Percentiles rank a stretch among this genome's conserved stretches.
Evolutionary conservation across 2,888 invertebrate species (phyloP).

Genomic region (Neoascia interrupta): DNA sequence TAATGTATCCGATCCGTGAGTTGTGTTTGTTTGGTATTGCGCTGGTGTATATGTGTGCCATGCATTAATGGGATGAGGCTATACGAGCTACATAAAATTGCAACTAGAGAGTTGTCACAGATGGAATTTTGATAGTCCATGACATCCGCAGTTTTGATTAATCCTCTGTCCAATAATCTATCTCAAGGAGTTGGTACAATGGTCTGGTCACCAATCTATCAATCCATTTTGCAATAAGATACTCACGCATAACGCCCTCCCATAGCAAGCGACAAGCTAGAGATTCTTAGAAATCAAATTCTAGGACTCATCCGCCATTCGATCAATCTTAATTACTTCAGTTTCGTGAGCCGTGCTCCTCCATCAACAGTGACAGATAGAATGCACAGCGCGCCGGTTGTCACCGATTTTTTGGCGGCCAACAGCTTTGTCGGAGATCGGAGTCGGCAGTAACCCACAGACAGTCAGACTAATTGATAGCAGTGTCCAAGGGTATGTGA

Average conservation of each 20-base stretch:
- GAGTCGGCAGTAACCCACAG: constrained; percentile 10
- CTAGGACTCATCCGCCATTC: constrained; percentile 51
- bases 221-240: constrained; percentile 20
- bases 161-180: constrained; percentile 19
- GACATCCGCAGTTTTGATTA: neutral
- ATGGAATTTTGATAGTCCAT: neutral
- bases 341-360: constrained; percentile 42
- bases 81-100: constrained; percentile 12
- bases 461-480: constrained; percentile 60
- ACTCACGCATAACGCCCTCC: neutral
- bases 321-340: constrained; percentile 67
- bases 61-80: constrained; percentile 54
- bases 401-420: constrained; percentile 53
- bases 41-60: constrained; percentile 38
- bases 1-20: constrained; percentile 9
- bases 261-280: neutral
- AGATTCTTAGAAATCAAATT: constrained; percentile 49
- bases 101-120: constrained; percentile 27
- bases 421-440: constrained; percentile 23
- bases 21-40: constrained; percentile 35
- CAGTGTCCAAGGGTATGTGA: constrained; percentile 50
- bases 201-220: constrained; percentile 47
- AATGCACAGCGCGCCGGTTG: constrained; percentile 47
- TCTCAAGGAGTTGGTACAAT: constrained; percentile 33
- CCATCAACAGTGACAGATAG: constrained; percentile 59